phyloP scores from a whole-genome alignment of 2,113 vertebrate species.

The Heteronetta atricapilla region DNA sequence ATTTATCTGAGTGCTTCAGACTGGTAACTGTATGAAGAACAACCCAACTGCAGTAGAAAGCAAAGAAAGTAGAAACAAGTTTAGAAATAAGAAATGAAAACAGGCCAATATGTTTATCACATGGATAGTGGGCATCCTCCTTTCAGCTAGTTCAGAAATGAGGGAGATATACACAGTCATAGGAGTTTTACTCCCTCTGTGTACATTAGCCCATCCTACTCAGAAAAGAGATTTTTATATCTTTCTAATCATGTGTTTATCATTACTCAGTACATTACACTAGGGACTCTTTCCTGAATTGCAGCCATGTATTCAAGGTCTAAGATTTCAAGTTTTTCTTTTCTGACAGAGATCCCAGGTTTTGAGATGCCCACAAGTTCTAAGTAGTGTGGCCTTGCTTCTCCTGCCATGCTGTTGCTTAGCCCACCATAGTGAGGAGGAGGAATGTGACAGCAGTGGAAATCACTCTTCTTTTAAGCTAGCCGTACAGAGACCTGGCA shows the following conservation, averaged over 20 bases:
- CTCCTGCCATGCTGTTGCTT: not conserved
- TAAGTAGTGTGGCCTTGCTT: not conserved
- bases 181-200: not conserved
- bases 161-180: not conserved
- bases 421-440: not conserved
- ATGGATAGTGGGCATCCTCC: not conserved
- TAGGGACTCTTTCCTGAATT: not conserved
- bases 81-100: not conserved
- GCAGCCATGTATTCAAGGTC: accelerated
- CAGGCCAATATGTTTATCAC: not conserved
- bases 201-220: not conserved
- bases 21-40: not conserved
- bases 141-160: not conserved
- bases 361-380: not conserved
- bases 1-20: not conserved
- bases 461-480: not conserved
- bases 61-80: not conserved
- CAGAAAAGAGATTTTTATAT: not conserved
- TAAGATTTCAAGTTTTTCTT: not conserved
- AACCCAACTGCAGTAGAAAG: not conserved
- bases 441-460: not conserved
- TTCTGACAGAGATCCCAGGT: not conserved
- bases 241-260: not conserved
- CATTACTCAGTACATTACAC: not conserved
- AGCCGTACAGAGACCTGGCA: not conserved